These are phyloP conservation scores for Agrilus cyanescens DNA, from an alignment of 2,888 invertebrate species.

Conservation along the genomic window DNA sequence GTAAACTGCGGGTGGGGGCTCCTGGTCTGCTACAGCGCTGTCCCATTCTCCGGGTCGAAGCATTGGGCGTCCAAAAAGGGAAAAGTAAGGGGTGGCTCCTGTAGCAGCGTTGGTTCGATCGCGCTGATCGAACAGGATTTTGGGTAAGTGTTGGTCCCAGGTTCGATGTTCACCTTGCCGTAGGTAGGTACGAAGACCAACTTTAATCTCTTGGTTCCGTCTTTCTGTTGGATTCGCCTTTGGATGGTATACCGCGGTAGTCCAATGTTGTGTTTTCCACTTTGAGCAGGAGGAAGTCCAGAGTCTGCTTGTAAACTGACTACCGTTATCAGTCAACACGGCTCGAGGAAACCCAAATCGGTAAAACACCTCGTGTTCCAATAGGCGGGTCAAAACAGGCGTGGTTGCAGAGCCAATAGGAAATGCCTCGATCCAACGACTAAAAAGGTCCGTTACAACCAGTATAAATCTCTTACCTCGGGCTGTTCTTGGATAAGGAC, in stretches of 20 bases:
- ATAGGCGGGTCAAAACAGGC: not conserved
- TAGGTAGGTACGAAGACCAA: not conserved
- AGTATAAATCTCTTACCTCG: conserved; percentile 11
- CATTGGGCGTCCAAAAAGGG: no score
- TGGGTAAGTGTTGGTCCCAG: not conserved
- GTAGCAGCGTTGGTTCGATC: not conserved
- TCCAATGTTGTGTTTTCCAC: not conserved
- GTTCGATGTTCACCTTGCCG: not conserved
- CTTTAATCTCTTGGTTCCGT: not conserved
- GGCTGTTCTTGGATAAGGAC: conserved; percentile 7
- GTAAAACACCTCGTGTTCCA: conserved; percentile 11
- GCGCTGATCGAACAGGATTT: not conserved
- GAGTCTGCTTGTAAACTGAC: conserved; percentile 2
- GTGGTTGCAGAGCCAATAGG: conserved; percentile 7
- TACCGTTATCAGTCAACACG: conserved; percentile 10
- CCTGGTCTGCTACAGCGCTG: not conserved
- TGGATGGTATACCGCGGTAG: not conserved
- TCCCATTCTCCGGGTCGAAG: not conserved
- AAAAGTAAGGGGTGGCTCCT: not conserved
- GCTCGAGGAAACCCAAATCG: conserved; percentile 9
- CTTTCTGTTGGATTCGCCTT: not conserved
- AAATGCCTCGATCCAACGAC: conserved; percentile 18
- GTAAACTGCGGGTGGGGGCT: not conserved
- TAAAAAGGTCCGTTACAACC: conserved; percentile 16
- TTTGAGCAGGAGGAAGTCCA: not conserved